Conservation (phyloP, 2,888 invertebrate genomes). For the Polydrusus pterygomalis region DNA sequence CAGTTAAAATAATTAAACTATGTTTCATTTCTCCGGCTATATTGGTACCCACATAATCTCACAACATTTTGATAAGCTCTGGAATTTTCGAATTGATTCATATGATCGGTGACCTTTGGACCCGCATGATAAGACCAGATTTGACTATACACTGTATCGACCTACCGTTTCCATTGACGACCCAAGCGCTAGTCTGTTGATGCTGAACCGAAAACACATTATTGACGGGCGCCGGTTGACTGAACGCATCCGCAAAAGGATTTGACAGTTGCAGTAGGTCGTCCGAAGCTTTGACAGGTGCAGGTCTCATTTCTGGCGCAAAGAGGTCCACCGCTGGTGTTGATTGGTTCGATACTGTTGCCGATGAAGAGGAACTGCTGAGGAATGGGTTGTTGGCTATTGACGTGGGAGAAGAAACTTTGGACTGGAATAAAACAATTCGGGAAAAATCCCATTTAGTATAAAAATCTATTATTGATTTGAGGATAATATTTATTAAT, state of each 20-base stretch:
- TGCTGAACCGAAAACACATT: constrained; percentile 53
- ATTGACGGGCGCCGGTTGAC: constrained; percentile 48
- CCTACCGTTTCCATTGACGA: constrained; percentile 75
- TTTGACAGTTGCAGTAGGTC: constrained; percentile 92
- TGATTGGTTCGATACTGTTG: constrained; percentile 60
- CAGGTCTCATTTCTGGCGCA: constrained; percentile 74
- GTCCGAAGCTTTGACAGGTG: constrained; percentile 84
- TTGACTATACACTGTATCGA: not conserved
- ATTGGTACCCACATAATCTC: too few species aligned
- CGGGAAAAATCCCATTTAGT: not conserved
- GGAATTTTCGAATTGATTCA: too few species aligned
- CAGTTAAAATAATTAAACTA: too few species aligned
- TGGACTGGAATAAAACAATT: constrained; percentile 79
- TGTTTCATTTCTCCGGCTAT: too few species aligned
- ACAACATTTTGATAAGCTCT: too few species aligned
- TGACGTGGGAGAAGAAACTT: constrained; percentile 75
- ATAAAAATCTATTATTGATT: too few species aligned
- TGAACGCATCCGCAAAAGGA: constrained; percentile 88
- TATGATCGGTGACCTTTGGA: too few species aligned
- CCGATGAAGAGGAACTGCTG: constrained; percentile 70
- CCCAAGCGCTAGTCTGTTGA: constrained; percentile 71
- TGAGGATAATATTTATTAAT: too few species aligned
- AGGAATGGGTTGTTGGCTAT: constrained; percentile 89
- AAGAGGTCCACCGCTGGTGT: constrained; percentile 81
- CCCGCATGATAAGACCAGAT: too few species aligned